Evolutionary conservation across 1,140 invertebrate genomes (phyloP).

Genomic region (Gonioctena quinquepunctata): DNA sequence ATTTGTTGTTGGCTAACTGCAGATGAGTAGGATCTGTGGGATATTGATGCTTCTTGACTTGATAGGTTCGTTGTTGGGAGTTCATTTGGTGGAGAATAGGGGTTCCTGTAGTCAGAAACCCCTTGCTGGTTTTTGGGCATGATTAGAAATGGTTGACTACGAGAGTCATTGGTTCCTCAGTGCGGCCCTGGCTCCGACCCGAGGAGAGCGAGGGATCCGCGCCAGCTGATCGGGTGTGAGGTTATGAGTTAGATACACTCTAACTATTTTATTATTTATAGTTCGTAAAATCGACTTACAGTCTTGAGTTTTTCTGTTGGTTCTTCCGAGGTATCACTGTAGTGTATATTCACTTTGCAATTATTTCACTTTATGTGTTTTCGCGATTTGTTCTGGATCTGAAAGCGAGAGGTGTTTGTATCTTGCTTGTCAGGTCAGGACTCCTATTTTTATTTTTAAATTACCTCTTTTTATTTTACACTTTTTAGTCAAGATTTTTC

Average conservation of each 20-base stretch:
- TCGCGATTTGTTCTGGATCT: neutral
- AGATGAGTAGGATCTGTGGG: neutral
- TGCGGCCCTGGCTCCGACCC: neutral
- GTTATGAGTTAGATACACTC: neutral
- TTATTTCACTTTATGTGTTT: neutral
- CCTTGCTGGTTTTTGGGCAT: neutral
- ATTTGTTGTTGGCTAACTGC: neutral
- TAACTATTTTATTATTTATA: neutral
- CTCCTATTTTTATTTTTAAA: too few relatives aligned
- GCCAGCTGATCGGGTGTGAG: neutral
- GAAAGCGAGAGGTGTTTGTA: neutral
- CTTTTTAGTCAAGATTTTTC: too few relatives aligned
- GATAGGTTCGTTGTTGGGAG: too few relatives aligned
- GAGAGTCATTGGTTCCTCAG: neutral
- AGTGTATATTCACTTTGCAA: neutral
- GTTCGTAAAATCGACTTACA: neutral
- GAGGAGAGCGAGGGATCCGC: neutral
- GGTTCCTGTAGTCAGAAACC: conserved; percentile 2
- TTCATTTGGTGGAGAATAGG: too few relatives aligned
- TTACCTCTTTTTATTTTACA: too few relatives aligned
- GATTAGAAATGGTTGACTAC: neutral
- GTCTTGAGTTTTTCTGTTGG: neutral
- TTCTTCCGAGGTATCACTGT: too few relatives aligned
- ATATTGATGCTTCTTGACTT: neutral
- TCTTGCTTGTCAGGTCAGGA: neutral